Evolutionary conservation across 2,797 vertebrate genomes (phyloP), one percentile per base, ranked within the genome.

Genomic region (Meda fulgida): DNA sequence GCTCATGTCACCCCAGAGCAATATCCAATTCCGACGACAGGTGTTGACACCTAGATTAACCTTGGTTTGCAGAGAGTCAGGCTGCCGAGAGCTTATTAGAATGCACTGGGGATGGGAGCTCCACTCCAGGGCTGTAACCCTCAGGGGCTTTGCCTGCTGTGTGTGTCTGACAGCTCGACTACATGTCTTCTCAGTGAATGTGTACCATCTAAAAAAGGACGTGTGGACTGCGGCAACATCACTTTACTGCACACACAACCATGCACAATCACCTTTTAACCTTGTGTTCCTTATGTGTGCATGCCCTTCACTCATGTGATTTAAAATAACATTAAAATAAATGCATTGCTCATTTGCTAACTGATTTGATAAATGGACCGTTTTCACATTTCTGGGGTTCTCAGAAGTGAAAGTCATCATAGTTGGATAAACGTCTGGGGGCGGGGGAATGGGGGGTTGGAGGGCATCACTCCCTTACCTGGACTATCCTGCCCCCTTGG

Each of bases 11-110:
- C 93, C 94, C 95, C 8, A 87, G 93, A 95, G 96, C 96, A 93
- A 96, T 95, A 94, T 94, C 90, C 93, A 87, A 90, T 89, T 92
- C 94, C 94, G 94, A 96, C 96, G 96, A 95, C 93, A 94, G 93
- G 93, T 88, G 94, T 91, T 96, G 96, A 96, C 96, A 95, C 96
- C 96, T 95, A 96, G 96, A 97, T 97, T 97, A 97, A 98, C 96
- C 97, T 96, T 93, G 93, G 93, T 90, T 87, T 89, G 94, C 93
- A 89, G 90, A 94, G 94, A 93, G 93, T 93, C 92, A 75, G 75
- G 63, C 92, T 92, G 93, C 91, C 89, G 92, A 92, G 91, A 90
- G 91, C 95, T 97, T 93, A 96, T 97, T 96, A 95, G 93, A 92
- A 97, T 96, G 95, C 95, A 90, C 86, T 87, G 83, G 65, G 84